phyloP scores from a whole-genome alignment of 1,140 invertebrate species.

The Drosophila tani region DNA sequence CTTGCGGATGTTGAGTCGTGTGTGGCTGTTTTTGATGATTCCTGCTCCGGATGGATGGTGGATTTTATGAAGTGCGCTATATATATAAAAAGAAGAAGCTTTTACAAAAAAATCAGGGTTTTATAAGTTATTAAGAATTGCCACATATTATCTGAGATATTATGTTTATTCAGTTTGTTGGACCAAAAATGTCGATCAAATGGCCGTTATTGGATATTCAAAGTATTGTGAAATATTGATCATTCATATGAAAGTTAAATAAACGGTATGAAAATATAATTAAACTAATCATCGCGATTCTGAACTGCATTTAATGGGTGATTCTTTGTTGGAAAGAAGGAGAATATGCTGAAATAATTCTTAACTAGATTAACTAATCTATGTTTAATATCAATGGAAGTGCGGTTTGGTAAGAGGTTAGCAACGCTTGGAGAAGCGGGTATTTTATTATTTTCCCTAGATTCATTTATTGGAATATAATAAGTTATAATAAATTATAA shows the following conservation, averaged over 20 bases:
- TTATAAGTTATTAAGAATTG: constrained; percentile 36
- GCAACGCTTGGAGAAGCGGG: too few relatives aligned
- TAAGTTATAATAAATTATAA: too few relatives aligned
- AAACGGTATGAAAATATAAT: constrained; percentile 46
- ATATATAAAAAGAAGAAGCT: not conserved
- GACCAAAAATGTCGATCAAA: constrained; percentile 24
- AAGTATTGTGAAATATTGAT: constrained; percentile 56
- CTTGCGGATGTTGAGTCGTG: constrained; percentile 16
- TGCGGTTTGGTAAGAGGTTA: too few relatives aligned
- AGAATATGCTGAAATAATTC: too few relatives aligned
- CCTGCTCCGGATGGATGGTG: constrained; percentile 1
- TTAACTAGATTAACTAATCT: too few relatives aligned
- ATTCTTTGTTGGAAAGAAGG: too few relatives aligned
- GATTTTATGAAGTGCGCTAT: too few relatives aligned
- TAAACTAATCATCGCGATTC: not conserved
- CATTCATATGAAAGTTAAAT: constrained; percentile 69
- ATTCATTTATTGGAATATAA: too few relatives aligned
- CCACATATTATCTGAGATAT: constrained; percentile 61
- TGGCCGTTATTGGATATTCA: constrained; percentile 36
- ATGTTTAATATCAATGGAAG: too few relatives aligned
- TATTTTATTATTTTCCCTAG: too few relatives aligned
- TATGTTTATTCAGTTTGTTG: constrained; percentile 54
- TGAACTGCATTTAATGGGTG: not conserved
- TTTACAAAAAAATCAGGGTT: not conserved
- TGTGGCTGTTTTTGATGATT: constrained; percentile 28